These are phyloP conservation scores for Mionectes olivaceus DNA, from an alignment of 2,797 vertebrate species.

Conservation along the genomic window DNA sequence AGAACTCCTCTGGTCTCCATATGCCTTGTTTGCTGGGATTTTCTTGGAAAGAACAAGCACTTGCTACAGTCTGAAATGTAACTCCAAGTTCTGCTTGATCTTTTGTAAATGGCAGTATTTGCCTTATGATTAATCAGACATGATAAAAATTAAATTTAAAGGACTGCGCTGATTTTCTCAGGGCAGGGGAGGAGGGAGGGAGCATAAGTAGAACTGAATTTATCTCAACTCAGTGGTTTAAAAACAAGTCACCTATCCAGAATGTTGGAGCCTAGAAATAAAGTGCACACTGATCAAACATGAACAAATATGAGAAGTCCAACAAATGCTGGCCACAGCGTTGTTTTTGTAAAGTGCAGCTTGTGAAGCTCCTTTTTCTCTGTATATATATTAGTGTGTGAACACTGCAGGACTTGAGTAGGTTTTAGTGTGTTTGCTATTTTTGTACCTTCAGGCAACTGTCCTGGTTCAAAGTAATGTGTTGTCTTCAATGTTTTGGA, in stretches of 20 bases:
- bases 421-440: not conserved
- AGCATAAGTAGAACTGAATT: not conserved
- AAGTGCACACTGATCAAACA: not conserved
- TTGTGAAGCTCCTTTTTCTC: not conserved
- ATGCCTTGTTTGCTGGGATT: not conserved
- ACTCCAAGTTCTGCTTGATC: not conserved
- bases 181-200: not conserved
- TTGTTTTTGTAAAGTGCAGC: not conserved
- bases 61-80: not conserved
- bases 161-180: not conserved
- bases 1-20: constrained; percentile 24
- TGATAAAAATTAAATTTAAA: not conserved
- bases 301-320: not conserved
- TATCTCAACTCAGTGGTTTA: not conserved
- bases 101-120: not conserved
- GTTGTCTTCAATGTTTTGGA: not conserved
- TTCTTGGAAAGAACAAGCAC: constrained; percentile 36
- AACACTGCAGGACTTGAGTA: not conserved
- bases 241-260: not conserved
- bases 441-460: not conserved
- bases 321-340: not conserved
- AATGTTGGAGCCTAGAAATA: not conserved
- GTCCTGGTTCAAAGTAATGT: not conserved
- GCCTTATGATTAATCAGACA: not conserved
- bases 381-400: not conserved